Percentiles rank a stretch among this genome's conserved stretches.
These are phyloP conservation scores for Oreotrochilus melanogaster DNA, from an alignment of 2,113 vertebrate species.

Conservation along the genomic window DNA sequence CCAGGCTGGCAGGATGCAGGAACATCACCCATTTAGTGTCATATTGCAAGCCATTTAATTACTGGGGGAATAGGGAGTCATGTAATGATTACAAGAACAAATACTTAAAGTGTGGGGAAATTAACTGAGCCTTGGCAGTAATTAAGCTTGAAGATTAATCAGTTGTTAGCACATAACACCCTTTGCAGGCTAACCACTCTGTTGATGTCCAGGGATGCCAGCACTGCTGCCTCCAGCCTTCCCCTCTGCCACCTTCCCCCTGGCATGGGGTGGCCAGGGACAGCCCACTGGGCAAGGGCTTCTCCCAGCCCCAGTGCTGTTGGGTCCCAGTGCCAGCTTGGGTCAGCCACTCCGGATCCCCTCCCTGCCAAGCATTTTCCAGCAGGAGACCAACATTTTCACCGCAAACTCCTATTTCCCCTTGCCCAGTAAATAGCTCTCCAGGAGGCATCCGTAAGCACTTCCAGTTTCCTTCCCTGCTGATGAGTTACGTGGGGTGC, in stretches of 20 bases:
- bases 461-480: conserved; percentile 17
- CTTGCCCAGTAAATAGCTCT: not conserved
- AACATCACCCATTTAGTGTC: conserved; percentile 46
- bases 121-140: conserved; percentile 65
- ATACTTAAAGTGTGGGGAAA: conserved; percentile 65
- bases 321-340: accelerated
- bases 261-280: not conserved
- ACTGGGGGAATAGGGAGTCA: conserved; percentile 52
- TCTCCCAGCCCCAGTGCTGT: accelerated
- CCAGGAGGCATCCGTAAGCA: not conserved
- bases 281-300: not conserved
- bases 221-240: not conserved
- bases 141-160: conserved; percentile 71
- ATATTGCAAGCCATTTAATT: conserved; percentile 50
- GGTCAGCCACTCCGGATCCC: not conserved
- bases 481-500: conserved; percentile 60
- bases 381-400: not conserved
- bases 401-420: not conserved
- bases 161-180: conserved; percentile 28
- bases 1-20: conserved; percentile 43
- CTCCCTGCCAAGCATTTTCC: not conserved
- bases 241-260: accelerated
- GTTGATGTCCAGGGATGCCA: not conserved
- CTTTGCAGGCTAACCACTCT: not conserved
- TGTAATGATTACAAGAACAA: conserved; percentile 68